phyloP scores from a whole-genome alignment of 2,113 vertebrate genomes.

The Cephalopterus ornatus region DNA sequence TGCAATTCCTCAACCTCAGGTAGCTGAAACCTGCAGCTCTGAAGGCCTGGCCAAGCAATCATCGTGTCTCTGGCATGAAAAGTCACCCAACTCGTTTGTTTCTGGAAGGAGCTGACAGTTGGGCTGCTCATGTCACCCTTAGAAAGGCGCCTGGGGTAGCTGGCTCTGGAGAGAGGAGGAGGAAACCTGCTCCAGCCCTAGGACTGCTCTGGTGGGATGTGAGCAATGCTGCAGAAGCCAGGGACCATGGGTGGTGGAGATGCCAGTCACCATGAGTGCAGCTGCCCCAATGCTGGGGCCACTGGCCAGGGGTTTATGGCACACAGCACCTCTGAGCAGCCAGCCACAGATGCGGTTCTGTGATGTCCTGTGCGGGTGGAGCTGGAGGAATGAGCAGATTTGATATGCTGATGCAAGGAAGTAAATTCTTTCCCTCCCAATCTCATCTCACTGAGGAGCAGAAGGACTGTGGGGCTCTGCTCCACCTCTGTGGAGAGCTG shows the following conservation, averaged over 20 bases:
- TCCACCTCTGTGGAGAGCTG: background rate
- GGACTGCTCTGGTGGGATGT: background rate
- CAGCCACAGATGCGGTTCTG: rapidly evolving
- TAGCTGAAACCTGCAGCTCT: background rate
- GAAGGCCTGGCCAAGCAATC: background rate
- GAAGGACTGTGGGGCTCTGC: background rate
- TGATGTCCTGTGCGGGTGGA: too few relatives aligned
- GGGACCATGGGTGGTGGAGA: rapidly evolving
- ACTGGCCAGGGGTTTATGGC: background rate
- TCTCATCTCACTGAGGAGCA: background rate
- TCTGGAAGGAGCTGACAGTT: background rate
- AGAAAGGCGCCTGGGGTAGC: background rate
- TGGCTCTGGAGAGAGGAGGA: background rate
- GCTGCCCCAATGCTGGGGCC: background rate
- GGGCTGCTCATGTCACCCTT: background rate
- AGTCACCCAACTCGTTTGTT: slow-evolving; percentile 14
- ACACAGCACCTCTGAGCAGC: background rate
- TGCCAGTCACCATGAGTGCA: rapidly evolving
- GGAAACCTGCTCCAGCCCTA: background rate
- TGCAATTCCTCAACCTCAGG: background rate
- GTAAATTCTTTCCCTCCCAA: background rate
- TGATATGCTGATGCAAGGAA: background rate
- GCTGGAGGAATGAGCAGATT: background rate
- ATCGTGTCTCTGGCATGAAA: slow-evolving; percentile 15
- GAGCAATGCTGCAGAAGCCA: rapidly evolving